A percentile compares a stretch with the other conserved stretches of the same genome.
Evolutionary conservation across 1,140 invertebrate species (phyloP).

Genomic region (Drosophila takahashii): DNA sequence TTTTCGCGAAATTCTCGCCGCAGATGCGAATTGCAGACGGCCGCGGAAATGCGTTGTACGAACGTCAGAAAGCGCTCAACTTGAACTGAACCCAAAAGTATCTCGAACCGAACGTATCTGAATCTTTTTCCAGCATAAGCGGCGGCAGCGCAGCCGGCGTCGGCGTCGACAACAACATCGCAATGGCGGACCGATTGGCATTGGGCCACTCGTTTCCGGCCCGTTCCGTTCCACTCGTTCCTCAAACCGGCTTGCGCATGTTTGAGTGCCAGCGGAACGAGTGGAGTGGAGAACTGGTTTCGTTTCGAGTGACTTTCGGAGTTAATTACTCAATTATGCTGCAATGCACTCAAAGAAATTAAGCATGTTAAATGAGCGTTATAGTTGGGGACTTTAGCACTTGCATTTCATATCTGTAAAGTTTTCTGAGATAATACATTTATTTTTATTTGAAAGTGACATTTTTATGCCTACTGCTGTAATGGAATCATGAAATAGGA

Average conservation of each 20-base stretch:
- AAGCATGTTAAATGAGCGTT: neutral
- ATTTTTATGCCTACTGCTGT: no score
- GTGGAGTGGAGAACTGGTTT: slow-evolving; percentile 65
- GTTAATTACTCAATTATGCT: slow-evolving; percentile 80
- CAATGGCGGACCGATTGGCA: slow-evolving; percentile 4
- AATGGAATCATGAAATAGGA: no score
- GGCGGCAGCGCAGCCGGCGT: slow-evolving; percentile 35
- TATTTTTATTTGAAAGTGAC: neutral
- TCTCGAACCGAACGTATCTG: slow-evolving; percentile 58
- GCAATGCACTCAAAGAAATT: slow-evolving; percentile 21
- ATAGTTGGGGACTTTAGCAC: neutral
- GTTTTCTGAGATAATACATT: neutral
- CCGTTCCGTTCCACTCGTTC: slow-evolving; percentile 23
- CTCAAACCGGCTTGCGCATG: slow-evolving; percentile 58
- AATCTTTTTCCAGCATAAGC: slow-evolving; percentile 53
- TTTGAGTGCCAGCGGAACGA: slow-evolving; percentile 19
- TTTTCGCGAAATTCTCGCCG: slow-evolving; percentile 30
- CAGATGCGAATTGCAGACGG: slow-evolving; percentile 38
- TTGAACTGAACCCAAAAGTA: slow-evolving; percentile 66
- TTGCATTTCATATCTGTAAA: neutral
- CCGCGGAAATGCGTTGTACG: slow-evolving; percentile 64
- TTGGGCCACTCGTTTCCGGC: slow-evolving; percentile 15
- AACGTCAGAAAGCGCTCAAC: slow-evolving; percentile 75
- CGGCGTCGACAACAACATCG: slow-evolving; percentile 21
- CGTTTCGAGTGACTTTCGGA: slow-evolving; percentile 57